Base-by-base conservation (phyloP, 2,797 vertebrate species). In the Poecilia velifera region DNA sequence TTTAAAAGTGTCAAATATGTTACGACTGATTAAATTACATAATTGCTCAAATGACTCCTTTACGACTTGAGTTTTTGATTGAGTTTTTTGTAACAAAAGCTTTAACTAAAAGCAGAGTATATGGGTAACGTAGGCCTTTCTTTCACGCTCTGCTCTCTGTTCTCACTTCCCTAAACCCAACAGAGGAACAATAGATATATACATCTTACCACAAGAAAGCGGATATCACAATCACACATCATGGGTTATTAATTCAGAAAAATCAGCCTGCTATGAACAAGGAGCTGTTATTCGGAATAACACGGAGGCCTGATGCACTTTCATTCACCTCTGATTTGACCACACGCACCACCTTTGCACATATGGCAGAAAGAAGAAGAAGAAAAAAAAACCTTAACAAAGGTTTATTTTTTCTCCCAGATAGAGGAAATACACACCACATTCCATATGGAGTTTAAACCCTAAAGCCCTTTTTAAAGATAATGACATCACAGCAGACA, bases 331-430 rank as follows among this genome's bases (percentile, higher is more conserved):
- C 66, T 14, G 12, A 18, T 76, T 78, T 73, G 13, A 85, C 86
- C 84, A 72, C 84, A 91, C 86, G 86, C 89, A 88, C 87, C 49
- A 34, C 77, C 41, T 34, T 43, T 47, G 72, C 81, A 88, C 77
- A 88, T 90, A 64, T 82, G 85, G 88, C 59, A 64, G 73, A 4
- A 22, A 70, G 39, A 78, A 34, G 77, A 76, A 85, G 8, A 41
- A 77, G 72, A 16, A 78, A 10, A 25, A 12, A 25, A 16, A 28
- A 57, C 22, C 49, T 51, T 77, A 66, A 79, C 43, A 74, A 76
- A 68, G 79, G 87, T 92, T 90, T 90, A 72, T 86, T 89, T 89
- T 85, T 82, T 82, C 83, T 84, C 10, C 76, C 86, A 81, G 86
- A 87, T 89, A 92, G 87, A 89, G 74, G 82, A 81, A 81, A 72